phyloP scores from a whole-genome alignment of 2,888 invertebrate genomes.

The Empis livida region DNA sequence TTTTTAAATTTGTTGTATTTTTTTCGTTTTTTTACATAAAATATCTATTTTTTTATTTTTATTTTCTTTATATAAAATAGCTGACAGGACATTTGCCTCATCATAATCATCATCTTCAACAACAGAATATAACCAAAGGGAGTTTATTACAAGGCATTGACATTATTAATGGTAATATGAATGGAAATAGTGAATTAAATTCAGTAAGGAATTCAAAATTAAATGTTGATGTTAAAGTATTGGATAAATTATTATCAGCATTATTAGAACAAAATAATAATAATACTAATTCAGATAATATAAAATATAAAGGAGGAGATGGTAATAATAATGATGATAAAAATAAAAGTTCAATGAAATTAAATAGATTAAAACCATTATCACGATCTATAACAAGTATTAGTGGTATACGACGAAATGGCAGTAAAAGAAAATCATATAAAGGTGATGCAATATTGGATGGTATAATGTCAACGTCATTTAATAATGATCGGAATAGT shows the following conservation, averaged over 20 bases:
- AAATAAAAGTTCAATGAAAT: constrained; percentile 21
- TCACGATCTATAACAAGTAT: constrained; percentile 32
- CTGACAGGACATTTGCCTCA: constrained; percentile 29
- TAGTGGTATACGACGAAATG: constrained; percentile 9
- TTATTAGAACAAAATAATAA: constrained; percentile 38
- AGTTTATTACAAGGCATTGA: neutral
- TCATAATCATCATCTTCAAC: constrained; percentile 25
- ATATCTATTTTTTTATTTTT: too few relatives aligned
- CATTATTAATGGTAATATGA: neutral
- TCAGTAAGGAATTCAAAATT: constrained; percentile 34
- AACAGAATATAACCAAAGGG: constrained; percentile 8
- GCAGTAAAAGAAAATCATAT: constrained; percentile 6
- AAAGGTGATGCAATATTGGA: neutral
- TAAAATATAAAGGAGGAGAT: neutral
- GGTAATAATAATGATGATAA: neutral
- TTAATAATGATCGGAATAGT: neutral
- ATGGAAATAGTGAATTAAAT: constrained; percentile 22
- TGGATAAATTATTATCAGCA: constrained; percentile 50
- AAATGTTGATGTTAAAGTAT: constrained; percentile 45
- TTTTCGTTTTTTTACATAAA: too few relatives aligned
- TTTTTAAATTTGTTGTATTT: too few relatives aligned
- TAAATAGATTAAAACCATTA: constrained; percentile 32
- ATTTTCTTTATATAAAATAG: constrained; percentile 13
- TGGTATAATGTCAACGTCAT: neutral
- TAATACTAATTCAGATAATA: neutral